Base-by-base conservation (phyloP, 2,797 vertebrate genomes). In the Rhynchonycteris naso region DNA sequence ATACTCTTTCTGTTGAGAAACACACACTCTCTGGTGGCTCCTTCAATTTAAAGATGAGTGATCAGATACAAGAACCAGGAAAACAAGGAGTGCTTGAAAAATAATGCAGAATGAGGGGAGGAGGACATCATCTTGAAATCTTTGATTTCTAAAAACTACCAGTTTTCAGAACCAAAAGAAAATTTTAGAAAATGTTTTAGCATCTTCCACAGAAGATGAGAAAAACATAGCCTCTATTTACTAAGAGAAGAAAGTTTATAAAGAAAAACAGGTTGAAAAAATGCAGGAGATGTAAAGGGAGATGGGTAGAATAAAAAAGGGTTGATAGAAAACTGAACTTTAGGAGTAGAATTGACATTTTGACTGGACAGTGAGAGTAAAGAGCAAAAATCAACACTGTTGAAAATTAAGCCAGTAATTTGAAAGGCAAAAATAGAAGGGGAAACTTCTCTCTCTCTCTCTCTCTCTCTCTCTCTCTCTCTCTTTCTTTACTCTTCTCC, bases 1-100 rank as follows among this genome's bases (percentile, higher is more conserved):
- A 74, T 69, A 63, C 19, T 65, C 65, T 65, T 15, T 96, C 61
- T 76, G n/a, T 90, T 90, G 71, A 75, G 76, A 90, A 83, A 59
- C 33, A 61, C n/a, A 21, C 7, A 54, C 47, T 87, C 4, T 79
- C n/a, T 94, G n/a, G 38, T 78, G 79, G 58, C 33, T 74, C 63
- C 72, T 92, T 76, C 18, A 30, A 68, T 50, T 52, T 85, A 75
- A 61, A 92, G 68, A 86, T 76, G 38, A 82, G 52, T 87, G 30
- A 68, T 82, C n/a, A 54, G 63, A 86, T 92, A 87, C 2, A 28
- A 78, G 33, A 76, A 65, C 14, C 35, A 84, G 22, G 30, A 71
- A 22, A 72, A 61, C 54, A n/a, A 8, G 47, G 22, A 58, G 28
- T 89, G 38, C 84, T 65, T 59, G 26, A 68, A 35, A 80, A 88